Percentiles rank a stretch among this genome's conserved stretches.
Conservation (phyloP, 64 coral and sea anemone genomes). For the Stylophora pistillata region DNA sequence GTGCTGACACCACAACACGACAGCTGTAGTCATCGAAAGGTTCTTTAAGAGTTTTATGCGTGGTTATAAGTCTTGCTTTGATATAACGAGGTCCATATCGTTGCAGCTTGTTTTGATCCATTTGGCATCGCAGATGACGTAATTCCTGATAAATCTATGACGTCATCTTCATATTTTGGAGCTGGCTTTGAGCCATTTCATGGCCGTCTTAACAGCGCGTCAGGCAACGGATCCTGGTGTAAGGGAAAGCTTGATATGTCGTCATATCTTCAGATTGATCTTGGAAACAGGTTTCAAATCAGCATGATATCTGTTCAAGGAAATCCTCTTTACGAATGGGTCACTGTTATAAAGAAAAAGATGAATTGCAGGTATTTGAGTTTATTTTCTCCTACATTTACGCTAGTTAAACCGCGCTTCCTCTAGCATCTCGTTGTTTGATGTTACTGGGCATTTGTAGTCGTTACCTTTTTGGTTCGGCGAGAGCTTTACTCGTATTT, state of each 20-base stretch:
- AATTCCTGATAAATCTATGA: constrained; percentile 40
- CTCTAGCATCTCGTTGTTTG: no score
- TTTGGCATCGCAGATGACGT: constrained; percentile 32
- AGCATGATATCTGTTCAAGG: constrained; percentile 41
- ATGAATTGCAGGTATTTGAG: neutral
- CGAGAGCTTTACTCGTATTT: no score
- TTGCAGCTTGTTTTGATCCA: constrained; percentile 28
- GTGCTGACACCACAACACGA: no score
- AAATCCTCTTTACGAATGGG: constrained; percentile 1
- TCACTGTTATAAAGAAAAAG: neutral
- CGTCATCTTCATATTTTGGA: neutral
- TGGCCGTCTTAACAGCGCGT: constrained; percentile 22
- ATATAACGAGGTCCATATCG: neutral
- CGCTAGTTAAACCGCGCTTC: no score
- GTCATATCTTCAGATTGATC: constrained; percentile 41
- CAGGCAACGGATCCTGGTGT: constrained; percentile 45
- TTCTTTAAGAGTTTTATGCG: neutral
- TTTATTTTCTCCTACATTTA: no score
- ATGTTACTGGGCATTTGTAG: no score
- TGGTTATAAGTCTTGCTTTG: neutral
- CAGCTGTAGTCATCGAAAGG: neutral
- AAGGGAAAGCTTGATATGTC: neutral
- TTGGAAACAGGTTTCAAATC: constrained; percentile 13
- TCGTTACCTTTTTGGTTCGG: no score
- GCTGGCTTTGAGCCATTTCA: constrained; percentile 34